These are phyloP conservation scores for Formicarius rufipectus DNA, from an alignment of 2,113 vertebrate genomes.

Conservation along the genomic window DNA sequence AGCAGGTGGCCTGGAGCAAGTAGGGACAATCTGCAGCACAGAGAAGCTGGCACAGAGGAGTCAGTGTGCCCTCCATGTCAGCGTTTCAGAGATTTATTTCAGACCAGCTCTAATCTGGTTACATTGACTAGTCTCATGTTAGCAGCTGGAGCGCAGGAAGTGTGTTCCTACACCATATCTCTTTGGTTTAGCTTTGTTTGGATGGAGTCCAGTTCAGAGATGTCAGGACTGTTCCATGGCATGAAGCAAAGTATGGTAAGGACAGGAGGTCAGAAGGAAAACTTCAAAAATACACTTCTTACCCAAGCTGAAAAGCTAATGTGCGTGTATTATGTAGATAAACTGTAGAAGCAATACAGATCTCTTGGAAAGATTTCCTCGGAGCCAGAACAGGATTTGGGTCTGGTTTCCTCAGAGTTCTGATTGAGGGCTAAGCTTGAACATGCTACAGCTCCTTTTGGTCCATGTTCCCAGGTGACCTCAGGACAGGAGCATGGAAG, in stretches of 20 bases:
- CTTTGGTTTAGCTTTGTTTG: neutral
- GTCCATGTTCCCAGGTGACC: neutral
- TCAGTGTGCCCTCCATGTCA: neutral
- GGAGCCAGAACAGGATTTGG: neutral
- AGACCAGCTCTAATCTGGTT: neutral
- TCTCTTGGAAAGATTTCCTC: neutral
- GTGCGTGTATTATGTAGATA: neutral
- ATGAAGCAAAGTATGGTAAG: neutral
- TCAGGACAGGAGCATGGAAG: neutral
- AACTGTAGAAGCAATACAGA: neutral
- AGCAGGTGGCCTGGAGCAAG: conserved; percentile 35
- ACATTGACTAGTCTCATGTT: neutral
- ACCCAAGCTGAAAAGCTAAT: neutral
- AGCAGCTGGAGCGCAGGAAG: neutral
- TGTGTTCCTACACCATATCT: neutral
- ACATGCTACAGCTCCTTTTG: neutral
- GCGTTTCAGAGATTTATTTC: neutral
- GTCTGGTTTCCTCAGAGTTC: neutral
- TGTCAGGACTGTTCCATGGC: fast-evolving
- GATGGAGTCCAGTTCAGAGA: neutral
- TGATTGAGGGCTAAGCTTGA: neutral
- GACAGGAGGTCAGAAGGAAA: neutral
- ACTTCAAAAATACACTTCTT: neutral
- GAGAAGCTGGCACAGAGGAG: neutral
- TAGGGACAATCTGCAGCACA: neutral